Base-by-base conservation (phyloP, 2,888 invertebrate species). In the Tribolium freemani region DNA sequence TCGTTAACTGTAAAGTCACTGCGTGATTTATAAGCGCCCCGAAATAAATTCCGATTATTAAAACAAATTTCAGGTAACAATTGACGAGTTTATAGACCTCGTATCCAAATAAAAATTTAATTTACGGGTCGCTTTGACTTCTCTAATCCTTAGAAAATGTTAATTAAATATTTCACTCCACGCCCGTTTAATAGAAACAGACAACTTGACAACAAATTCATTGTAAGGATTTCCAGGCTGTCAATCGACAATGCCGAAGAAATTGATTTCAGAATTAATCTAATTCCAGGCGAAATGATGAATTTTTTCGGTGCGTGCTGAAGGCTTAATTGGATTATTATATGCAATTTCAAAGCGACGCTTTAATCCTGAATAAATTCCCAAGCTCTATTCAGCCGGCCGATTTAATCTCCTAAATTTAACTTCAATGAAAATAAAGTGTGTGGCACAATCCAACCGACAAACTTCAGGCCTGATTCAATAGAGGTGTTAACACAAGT, bases 1-100 rank as follows among this genome's bases (percentile, higher is more conserved):
- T 70, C 70, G 64, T 70, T 70, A 70, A 64, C 70, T 64, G 70
- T 70, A 64, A 56, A 70, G 45, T 63, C 45, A 31, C 16, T 16
- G 50, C 20, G 21, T 57, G 57, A 57, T 68, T 57, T 68, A 68
- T 57, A n/a, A 9, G 20, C 30, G 56, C 8, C 48, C 44, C 67
- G 64, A 67, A 67, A 67, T 67, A 67, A 67, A 57, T 67, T 67
- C 67, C 56, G 31, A 45, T 67, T 56, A 46, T 44, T 13, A 21
- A 66, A 63, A 38, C 38, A 38, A 38, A 38, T 38, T 38, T 38
- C 38, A n/a, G 38, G 3, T n/a, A 38, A 38, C 5, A 26, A 26
- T 26, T 3, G 26, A 26, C 5, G 5, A 26, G 26, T 26, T 26
- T 26, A 16, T 26, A 3, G 26, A 26, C 5, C 26, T 26, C 26